Percentiles rank a stretch among this genome's conserved stretches.
Conservation (phyloP, 1,140 invertebrate species). For the Batillaria attramentaria region DNA sequence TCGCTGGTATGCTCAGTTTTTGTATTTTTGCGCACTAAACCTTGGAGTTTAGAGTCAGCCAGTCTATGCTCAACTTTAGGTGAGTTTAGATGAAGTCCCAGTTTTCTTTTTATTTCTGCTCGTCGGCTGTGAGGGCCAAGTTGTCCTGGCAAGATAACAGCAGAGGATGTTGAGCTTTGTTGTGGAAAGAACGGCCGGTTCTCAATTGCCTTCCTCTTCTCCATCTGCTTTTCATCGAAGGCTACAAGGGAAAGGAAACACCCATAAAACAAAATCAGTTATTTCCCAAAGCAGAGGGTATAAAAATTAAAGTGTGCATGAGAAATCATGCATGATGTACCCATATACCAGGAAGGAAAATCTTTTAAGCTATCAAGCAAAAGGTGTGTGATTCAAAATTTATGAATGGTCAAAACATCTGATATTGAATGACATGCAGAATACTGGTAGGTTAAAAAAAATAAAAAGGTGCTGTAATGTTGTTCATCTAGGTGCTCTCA, state of each 20-base stretch:
- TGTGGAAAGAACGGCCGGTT: slow-evolving; percentile 50
- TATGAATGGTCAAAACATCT: too few relatives aligned
- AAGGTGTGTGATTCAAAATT: too few relatives aligned
- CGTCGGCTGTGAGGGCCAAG: neutral
- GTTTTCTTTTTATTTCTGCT: slow-evolving; percentile 10
- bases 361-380: too few relatives aligned
- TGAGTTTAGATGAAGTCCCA: slow-evolving; percentile 24
- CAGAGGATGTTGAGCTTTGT: neutral
- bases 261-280: neutral
- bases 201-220: slow-evolving; percentile 60
- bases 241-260: slow-evolving; percentile 49
- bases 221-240: slow-evolving; percentile 62
- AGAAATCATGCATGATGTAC: too few relatives aligned
- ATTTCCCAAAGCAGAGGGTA: neutral
- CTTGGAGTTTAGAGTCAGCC: neutral
- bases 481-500: too few relatives aligned
- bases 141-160: neutral
- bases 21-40: too few relatives aligned
- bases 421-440: too few relatives aligned
- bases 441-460: too few relatives aligned
- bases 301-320: neutral
- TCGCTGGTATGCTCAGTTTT: too few relatives aligned
- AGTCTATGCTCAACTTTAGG: slow-evolving; percentile 18
- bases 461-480: too few relatives aligned
- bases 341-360: too few relatives aligned